Conservation (phyloP, 2,888 invertebrate species). For the Endotricha flammealis region DNA sequence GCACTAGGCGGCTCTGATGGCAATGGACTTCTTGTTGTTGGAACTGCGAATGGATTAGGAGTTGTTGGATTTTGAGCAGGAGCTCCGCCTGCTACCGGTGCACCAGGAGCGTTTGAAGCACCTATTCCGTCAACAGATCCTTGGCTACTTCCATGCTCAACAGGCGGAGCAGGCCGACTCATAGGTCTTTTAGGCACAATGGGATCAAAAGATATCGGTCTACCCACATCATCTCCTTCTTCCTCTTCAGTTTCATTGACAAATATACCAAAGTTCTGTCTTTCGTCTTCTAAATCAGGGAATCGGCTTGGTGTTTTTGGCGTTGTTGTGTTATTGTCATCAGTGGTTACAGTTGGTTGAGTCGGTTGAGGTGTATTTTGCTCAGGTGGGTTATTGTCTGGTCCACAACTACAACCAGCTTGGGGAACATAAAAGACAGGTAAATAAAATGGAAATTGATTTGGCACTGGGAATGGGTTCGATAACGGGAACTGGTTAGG, state of each 20-base stretch:
- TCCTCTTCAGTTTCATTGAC: slow-evolving; percentile 35
- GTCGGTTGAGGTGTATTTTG: slow-evolving; percentile 5
- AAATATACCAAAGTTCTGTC: slow-evolving; percentile 55
- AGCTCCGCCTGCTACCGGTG: neutral
- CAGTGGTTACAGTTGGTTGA: slow-evolving; percentile 13
- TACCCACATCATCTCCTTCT: slow-evolving; percentile 28
- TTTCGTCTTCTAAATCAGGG: slow-evolving; percentile 47
- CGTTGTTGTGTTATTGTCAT: slow-evolving; percentile 16
- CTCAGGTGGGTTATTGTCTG: slow-evolving; percentile 18
- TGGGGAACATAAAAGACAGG: slow-evolving; percentile 46
- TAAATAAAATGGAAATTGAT: slow-evolving; percentile 38
- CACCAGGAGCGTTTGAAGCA: neutral
- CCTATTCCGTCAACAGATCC: slow-evolving; percentile 21
- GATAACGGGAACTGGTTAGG: slow-evolving; percentile 10
- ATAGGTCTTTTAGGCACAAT: slow-evolving; percentile 31
- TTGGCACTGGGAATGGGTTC: slow-evolving; percentile 13
- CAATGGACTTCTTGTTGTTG: slow-evolving; percentile 8
- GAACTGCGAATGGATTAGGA: slow-evolving; percentile 2
- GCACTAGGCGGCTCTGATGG: slow-evolving; percentile 25
- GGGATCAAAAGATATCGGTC: slow-evolving; percentile 51
- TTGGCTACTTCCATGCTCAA: slow-evolving; percentile 47
- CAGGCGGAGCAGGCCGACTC: slow-evolving; percentile 39
- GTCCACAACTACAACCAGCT: slow-evolving; percentile 37
- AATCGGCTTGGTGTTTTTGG: slow-evolving; percentile 35
- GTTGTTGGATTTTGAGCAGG: slow-evolving; percentile 9